A percentile compares a stretch with the other conserved stretches of the same genome.
Evolutionary conservation across 30 jellyfish, hydroid and myxozoan genomes (phyloP).

Genomic region (Catostylus mosaicus): DNA sequence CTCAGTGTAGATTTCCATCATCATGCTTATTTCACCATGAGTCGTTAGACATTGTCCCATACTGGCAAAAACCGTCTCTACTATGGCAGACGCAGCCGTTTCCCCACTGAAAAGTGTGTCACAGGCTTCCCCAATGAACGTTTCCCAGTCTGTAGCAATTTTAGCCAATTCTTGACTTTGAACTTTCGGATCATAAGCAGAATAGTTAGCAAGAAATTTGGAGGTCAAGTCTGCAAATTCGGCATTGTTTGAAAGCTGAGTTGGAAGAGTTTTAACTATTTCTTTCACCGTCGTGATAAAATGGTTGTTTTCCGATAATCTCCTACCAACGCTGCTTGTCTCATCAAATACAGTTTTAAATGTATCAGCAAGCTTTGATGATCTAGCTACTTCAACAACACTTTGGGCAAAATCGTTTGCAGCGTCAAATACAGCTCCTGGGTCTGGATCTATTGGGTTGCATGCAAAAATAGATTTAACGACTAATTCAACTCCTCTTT

Average conservation of each 20-base stretch:
- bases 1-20: conserved; percentile 42
- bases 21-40: conserved; percentile 12
- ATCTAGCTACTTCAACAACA: background rate
- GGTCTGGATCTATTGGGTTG: conserved; percentile 34
- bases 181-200: conserved; percentile 59
- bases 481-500: conserved; percentile 4
- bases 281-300: conserved; percentile 3
- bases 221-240: conserved; percentile 2
- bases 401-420: conserved; percentile 40
- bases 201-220: conserved; percentile 3
- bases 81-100: conserved; percentile 43
- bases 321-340: conserved; percentile 10
- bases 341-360: background rate
- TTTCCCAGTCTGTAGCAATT: conserved; percentile 42
- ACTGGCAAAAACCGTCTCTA: conserved; percentile 7
- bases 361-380: background rate
- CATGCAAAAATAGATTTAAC: conserved; percentile 20
- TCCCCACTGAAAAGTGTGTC: conserved; percentile 50
- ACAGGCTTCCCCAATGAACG: conserved; percentile 54
- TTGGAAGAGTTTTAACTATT: conserved; percentile 8
- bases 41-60: conserved; percentile 50
- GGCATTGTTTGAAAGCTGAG: background rate
- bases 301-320: conserved; percentile 1
- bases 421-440: conserved; percentile 31
- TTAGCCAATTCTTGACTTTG: conserved; percentile 45